A percentile compares a stretch with the other conserved stretches of the same genome.
Conservation (phyloP, 2,888 invertebrate species). For the Tryphoninae sp. region DNA sequence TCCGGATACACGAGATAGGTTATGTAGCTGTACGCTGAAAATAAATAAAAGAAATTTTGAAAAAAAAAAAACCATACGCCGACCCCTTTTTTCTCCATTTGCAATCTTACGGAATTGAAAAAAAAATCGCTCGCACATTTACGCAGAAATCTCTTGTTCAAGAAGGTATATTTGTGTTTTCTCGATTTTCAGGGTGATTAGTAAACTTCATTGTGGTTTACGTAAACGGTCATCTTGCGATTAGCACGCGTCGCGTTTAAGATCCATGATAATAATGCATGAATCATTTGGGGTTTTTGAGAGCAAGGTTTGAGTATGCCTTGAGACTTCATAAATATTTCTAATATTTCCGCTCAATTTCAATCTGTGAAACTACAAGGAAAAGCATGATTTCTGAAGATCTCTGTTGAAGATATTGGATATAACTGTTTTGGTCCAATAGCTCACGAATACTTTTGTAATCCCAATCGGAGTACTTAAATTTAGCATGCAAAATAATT, state of each 20-base stretch:
- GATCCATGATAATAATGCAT: background rate
- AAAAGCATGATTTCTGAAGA: background rate
- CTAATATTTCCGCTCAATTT: background rate
- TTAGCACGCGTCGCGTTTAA: background rate
- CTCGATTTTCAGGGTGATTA: background rate
- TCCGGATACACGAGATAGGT: constrained; percentile 54
- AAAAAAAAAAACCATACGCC: background rate
- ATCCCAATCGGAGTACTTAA: background rate
- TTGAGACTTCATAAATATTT: background rate
- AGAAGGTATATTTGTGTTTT: background rate
- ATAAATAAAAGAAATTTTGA: constrained; percentile 19
- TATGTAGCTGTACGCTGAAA: constrained; percentile 54
- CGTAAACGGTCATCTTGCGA: background rate
- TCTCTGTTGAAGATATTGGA: background rate
- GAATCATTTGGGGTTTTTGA: background rate
- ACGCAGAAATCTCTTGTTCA: background rate
- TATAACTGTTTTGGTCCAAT: background rate
- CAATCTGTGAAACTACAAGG: background rate
- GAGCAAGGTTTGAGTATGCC: background rate
- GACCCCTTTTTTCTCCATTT: background rate
- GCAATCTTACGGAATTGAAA: background rate
- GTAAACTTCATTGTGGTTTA: background rate
- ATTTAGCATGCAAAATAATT: background rate
- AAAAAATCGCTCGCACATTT: background rate
- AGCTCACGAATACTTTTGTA: background rate